Conservation (phyloP, 2,797 vertebrate genomes). For the Eulemur coronatus region DNA sequence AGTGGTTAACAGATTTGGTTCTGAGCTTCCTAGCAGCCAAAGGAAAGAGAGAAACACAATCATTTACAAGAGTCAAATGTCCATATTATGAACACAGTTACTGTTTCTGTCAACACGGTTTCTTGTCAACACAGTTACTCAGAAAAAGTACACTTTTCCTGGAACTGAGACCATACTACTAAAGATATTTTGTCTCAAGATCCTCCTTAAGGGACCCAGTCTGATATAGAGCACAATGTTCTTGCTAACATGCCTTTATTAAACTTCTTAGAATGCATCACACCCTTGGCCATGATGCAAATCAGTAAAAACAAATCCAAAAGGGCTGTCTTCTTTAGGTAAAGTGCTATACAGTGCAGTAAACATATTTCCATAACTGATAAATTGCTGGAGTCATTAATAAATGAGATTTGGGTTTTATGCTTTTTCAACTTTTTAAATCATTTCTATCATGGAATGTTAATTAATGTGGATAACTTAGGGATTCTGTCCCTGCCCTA, state of each 20-base stretch:
- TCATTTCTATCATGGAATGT: not conserved
- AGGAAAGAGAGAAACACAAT: not conserved
- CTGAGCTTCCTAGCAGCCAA: not conserved
- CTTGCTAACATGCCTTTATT: not conserved
- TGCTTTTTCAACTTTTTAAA: not conserved
- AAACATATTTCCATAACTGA: not conserved
- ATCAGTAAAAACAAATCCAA: not conserved
- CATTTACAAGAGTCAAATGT: not conserved
- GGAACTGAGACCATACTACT: not conserved
- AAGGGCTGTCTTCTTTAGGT: not conserved
- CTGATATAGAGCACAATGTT: not conserved
- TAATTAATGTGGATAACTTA: not conserved
- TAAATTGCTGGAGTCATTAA: not conserved
- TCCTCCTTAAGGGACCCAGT: not conserved
- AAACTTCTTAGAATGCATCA: not conserved
- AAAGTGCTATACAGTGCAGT: not conserved
- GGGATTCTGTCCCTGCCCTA: not conserved
- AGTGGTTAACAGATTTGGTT: not conserved
- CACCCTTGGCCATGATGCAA: not conserved
- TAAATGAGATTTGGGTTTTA: not conserved
- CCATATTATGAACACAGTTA: not conserved
- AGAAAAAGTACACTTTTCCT: conserved; percentile 1
- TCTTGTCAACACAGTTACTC: not conserved
- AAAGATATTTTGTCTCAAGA: not conserved
- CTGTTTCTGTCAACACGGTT: too few species aligned